These are phyloP conservation scores for Apodemus agrarius DNA, from an alignment of 2,797 vertebrate species.

Conservation along the genomic window DNA sequence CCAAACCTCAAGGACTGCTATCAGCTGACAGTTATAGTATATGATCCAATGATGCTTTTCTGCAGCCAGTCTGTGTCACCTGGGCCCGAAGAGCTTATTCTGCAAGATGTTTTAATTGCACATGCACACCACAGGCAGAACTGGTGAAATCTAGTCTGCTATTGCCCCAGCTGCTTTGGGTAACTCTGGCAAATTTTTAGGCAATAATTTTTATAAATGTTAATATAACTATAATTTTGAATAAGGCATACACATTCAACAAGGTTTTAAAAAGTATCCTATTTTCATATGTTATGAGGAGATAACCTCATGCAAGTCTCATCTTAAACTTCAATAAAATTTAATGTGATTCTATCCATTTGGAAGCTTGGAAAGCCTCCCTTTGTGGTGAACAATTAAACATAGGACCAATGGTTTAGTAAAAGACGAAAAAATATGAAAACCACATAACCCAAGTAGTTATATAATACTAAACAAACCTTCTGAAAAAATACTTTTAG, in stretches of 20 bases:
- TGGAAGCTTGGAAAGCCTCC: constrained; percentile 55
- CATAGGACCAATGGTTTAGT: constrained; percentile 58
- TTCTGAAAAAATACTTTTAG: constrained; percentile 65
- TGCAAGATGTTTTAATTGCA: background rate
- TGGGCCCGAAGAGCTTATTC: background rate
- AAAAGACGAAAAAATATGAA: constrained; percentile 75
- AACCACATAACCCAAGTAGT: constrained; percentile 69
- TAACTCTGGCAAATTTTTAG: constrained; percentile 14
- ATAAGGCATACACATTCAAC: background rate
- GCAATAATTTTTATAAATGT: constrained; percentile 11
- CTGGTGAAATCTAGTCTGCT: background rate
- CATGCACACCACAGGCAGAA: background rate
- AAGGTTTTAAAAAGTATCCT: background rate
- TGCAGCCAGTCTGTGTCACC: background rate
- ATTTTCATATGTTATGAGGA: constrained; percentile 36
- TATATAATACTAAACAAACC: constrained; percentile 66
- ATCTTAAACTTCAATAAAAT: constrained; percentile 28
- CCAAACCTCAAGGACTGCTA: background rate
- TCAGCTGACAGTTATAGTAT: background rate
- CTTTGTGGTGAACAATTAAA: constrained; percentile 74
- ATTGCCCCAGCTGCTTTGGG: background rate
- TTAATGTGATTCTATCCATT: constrained; percentile 62
- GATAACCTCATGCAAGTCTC: constrained; percentile 35
- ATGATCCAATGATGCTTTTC: background rate
- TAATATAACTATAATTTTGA: constrained; percentile 5